Evolutionary conservation across 2,113 vertebrate species (phyloP).

Genomic region (Grammomys dolichurus): DNA sequence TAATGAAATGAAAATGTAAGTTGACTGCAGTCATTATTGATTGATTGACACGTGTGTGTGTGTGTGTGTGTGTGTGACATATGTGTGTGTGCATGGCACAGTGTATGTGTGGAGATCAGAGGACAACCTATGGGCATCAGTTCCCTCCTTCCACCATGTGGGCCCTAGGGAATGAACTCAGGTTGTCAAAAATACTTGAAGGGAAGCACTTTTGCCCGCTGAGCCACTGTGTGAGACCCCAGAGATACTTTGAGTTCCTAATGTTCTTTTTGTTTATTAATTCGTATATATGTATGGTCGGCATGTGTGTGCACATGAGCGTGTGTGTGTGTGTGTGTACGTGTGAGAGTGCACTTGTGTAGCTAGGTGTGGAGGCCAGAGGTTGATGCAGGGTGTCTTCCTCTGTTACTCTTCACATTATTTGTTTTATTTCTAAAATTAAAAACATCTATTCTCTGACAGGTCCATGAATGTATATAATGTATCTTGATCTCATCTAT

Average conservation of each 20-base stretch:
- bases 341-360: neutral
- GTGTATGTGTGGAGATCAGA: neutral
- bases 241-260: neutral
- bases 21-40: no score
- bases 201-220: neutral
- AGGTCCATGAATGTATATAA: neutral
- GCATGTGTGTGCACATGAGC: neutral
- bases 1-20: neutral
- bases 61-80: neutral
- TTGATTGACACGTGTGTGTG: neutral
- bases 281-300: neutral
- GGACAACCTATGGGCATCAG: neutral
- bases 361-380: neutral
- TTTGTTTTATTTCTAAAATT: neutral
- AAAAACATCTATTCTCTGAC: neutral
- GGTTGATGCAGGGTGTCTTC: neutral
- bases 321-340: neutral
- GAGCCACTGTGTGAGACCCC: neutral
- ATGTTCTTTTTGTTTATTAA: neutral
- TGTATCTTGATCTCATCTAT: neutral
- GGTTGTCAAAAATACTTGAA: neutral
- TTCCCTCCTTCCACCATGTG: neutral
- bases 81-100: neutral
- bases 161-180: neutral
- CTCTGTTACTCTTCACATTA: neutral